These are phyloP conservation scores for Drosophila paramelanica DNA, from an alignment of 2,888 invertebrate genomes.

Conservation along the genomic window DNA sequence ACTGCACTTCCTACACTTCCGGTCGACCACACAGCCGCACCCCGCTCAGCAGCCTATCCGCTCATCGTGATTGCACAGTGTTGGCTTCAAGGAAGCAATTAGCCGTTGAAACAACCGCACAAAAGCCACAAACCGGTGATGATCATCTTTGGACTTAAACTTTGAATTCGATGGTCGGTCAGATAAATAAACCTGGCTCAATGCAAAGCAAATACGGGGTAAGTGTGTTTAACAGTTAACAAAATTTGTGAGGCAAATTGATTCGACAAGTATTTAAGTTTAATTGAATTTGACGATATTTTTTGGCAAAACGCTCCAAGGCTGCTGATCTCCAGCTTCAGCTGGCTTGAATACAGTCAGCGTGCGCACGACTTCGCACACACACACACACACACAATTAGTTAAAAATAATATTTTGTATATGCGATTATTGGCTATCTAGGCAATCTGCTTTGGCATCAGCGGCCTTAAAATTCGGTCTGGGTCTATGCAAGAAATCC, in stretches of 20 bases:
- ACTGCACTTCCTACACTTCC: conserved; percentile 42
- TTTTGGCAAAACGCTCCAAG: conserved; percentile 72
- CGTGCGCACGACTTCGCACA: conserved; percentile 55
- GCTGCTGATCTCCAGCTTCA: conserved; percentile 53
- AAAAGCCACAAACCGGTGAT: conserved; percentile 46
- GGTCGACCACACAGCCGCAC: not conserved
- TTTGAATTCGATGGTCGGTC: conserved; percentile 37
- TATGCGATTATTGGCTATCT: conserved; percentile 69
- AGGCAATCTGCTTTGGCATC: conserved; percentile 79
- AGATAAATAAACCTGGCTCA: conserved; percentile 71
- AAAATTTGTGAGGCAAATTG: conserved; percentile 61
- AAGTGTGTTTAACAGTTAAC: conserved; percentile 50
- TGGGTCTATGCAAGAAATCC: conserved; percentile 56
- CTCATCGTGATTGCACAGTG: conserved; percentile 42
- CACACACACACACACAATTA: conserved; percentile 51
- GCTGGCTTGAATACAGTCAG: conserved; percentile 29
- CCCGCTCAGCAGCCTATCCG: not conserved
- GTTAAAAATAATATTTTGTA: conserved; percentile 71
- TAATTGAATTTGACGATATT: conserved; percentile 76
- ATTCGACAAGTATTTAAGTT: conserved; percentile 78
- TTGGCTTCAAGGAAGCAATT: conserved; percentile 66
- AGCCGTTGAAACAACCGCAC: conserved; percentile 42
- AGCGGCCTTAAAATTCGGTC: conserved; percentile 65
- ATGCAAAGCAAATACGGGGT: conserved; percentile 74
- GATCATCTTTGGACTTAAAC: conserved; percentile 44